Percentiles rank a stretch among this genome's conserved stretches.
phyloP scores from a whole-genome alignment of 1,140 invertebrate genomes.

The Panulirus ornatus region DNA sequence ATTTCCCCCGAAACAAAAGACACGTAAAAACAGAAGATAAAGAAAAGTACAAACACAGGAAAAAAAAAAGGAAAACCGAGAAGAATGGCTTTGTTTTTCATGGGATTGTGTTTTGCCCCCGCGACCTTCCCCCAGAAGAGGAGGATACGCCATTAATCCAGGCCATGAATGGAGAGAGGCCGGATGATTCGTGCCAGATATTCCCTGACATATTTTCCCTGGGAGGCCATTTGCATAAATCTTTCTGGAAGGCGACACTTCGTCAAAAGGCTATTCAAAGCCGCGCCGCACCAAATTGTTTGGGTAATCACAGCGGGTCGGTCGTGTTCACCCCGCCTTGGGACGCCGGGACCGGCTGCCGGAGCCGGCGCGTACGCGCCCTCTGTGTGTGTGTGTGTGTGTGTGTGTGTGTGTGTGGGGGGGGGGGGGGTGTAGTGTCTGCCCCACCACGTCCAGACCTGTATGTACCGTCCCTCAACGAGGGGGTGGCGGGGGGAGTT shows the following conservation, averaged over 20 bases:
- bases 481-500: too few species aligned
- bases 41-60: not conserved
- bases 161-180: not conserved
- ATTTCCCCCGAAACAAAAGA: not conserved
- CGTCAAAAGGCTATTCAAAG: constrained; percentile 31
- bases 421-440: too few species aligned
- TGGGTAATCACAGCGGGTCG: not conserved
- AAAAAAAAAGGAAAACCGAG: not conserved
- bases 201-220: constrained; percentile 40
- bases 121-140: not conserved
- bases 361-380: too few species aligned
- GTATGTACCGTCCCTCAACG: too few species aligned
- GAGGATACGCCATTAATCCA: constrained; percentile 17
- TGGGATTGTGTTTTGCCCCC: not conserved
- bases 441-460: too few species aligned
- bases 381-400: too few species aligned
- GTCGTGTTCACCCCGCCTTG: too few species aligned
- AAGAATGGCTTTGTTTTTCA: constrained; percentile 36
- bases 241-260: constrained; percentile 27
- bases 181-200: constrained; percentile 38
- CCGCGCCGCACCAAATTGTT: not conserved
- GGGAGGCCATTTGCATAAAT: constrained; percentile 37
- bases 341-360: too few species aligned
- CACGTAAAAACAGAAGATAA: not conserved
- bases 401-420: too few species aligned